Percentiles rank a stretch among this genome's conserved stretches.
Conservation (phyloP, 2,888 invertebrate genomes). For the Amorpha juglandis region DNA sequence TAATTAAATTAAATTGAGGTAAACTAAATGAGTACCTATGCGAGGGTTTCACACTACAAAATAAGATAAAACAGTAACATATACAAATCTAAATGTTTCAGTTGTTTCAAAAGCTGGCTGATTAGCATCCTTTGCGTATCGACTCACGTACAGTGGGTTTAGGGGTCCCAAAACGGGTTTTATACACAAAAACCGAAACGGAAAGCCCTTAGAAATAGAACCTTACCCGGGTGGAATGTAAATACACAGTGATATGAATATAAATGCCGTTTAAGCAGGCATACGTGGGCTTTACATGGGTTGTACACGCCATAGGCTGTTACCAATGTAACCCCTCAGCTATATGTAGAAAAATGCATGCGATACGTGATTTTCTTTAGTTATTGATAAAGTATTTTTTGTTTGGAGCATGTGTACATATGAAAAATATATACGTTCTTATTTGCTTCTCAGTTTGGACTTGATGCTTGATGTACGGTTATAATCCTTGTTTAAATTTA, state of each 20-base stretch:
- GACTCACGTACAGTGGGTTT: slow-evolving; percentile 39
- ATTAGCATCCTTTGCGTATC: slow-evolving; percentile 38
- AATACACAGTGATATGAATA: slow-evolving; percentile 82
- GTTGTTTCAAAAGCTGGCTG: slow-evolving; percentile 32
- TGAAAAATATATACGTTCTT: neutral
- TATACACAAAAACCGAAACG: slow-evolving; percentile 45
- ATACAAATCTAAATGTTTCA: slow-evolving; percentile 13
- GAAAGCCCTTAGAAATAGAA: slow-evolving; percentile 58
- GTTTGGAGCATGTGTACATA: neutral
- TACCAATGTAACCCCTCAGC: slow-evolving; percentile 13
- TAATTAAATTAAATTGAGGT: neutral
- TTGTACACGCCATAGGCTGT: slow-evolving; percentile 23
- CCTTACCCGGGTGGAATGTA: slow-evolving; percentile 74
- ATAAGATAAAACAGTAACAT: slow-evolving; percentile 15
- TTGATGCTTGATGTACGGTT: neutral
- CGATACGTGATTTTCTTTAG: neutral
- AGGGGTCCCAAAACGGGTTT: slow-evolving; percentile 38
- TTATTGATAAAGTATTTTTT: slow-evolving; percentile 1
- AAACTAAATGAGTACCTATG: neutral
- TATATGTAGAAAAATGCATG: slow-evolving; percentile 15
- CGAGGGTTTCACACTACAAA: neutral
- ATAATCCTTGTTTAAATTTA: too few relatives aligned
- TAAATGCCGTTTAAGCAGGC: slow-evolving; percentile 78
- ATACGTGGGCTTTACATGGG: slow-evolving; percentile 28
- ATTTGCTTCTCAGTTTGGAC: neutral